phyloP scores from a whole-genome alignment of 2,888 invertebrate genomes.

The Fragum fragum region DNA sequence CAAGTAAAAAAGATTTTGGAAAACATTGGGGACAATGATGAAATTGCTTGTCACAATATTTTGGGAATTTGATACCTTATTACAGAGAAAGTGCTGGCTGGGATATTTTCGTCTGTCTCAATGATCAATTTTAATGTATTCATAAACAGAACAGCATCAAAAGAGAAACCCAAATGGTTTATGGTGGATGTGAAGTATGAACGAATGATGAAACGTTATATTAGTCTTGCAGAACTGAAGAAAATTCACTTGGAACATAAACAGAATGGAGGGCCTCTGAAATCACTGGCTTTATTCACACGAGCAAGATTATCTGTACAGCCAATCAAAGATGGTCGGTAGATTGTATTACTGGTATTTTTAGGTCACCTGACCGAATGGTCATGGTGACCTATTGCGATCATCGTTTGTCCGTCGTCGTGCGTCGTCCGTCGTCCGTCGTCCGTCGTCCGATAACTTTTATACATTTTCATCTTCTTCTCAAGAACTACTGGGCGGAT shows the following conservation, averaged over 20 bases:
- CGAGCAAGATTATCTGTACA: slow-evolving; percentile 85
- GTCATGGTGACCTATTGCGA: too few relatives aligned
- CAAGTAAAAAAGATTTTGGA: background rate
- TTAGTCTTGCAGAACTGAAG: slow-evolving; percentile 84
- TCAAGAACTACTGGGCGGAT: too few relatives aligned
- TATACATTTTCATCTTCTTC: too few relatives aligned
- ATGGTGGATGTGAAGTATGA: slow-evolving; percentile 86
- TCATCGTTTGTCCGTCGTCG: too few relatives aligned
- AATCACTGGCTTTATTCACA: slow-evolving; percentile 83
- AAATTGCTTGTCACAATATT: slow-evolving; percentile 10
- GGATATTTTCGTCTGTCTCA: too few relatives aligned
- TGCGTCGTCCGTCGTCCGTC: too few relatives aligned
- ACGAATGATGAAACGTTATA: slow-evolving; percentile 82
- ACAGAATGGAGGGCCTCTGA: slow-evolving; percentile 81
- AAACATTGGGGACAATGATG: background rate
- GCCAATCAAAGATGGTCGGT: slow-evolving; percentile 83
- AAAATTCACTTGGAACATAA: slow-evolving; percentile 82
- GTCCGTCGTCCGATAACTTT: too few relatives aligned
- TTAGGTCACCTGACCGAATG: too few relatives aligned
- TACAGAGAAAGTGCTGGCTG: too few relatives aligned
- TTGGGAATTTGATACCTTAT: too few relatives aligned
- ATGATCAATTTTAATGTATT: too few relatives aligned
- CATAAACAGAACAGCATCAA: slow-evolving; percentile 74
- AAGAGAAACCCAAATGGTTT: slow-evolving; percentile 83
- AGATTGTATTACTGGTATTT: too few relatives aligned